A percentile compares a stretch with the other conserved stretches of the same genome.
phyloP scores from a whole-genome alignment of 2,113 vertebrate genomes.

The Zootoca vivipara region DNA sequence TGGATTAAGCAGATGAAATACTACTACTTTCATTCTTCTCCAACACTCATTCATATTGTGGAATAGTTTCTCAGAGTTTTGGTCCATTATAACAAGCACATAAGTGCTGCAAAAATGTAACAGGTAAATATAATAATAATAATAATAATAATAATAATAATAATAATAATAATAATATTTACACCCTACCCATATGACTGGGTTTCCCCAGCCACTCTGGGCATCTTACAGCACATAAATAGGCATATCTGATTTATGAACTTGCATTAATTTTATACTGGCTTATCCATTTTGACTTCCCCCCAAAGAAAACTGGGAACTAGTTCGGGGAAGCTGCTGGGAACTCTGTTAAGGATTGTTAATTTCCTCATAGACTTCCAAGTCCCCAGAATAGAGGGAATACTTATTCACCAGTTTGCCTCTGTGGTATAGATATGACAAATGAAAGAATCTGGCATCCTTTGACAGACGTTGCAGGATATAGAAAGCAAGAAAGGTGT shows the following conservation, averaged over 20 bases:
- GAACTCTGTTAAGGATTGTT: not conserved
- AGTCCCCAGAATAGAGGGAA: not conserved
- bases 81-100: not conserved
- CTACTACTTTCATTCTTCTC: slow-evolving; percentile 35
- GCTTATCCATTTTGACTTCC: not conserved
- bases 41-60: slow-evolving; percentile 29
- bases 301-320: not conserved
- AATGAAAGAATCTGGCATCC: not conserved
- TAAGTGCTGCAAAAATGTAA: not conserved
- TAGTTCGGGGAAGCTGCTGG: not conserved
- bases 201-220: too few species aligned
- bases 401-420: not conserved
- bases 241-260: not conserved
- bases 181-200: too few species aligned
- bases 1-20: slow-evolving; percentile 39
- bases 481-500: not conserved
- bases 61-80: slow-evolving; percentile 29
- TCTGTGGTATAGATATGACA: not conserved
- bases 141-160: too few species aligned
- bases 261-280: not conserved
- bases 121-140: not conserved
- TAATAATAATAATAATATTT: too few species aligned
- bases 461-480: not conserved
- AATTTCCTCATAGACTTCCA: not conserved
- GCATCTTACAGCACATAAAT: too few species aligned